A percentile compares a stretch with the other conserved stretches of the same genome.
These are phyloP conservation scores for Philereme transversata DNA, from an alignment of 2,888 invertebrate species.

Conservation along the genomic window DNA sequence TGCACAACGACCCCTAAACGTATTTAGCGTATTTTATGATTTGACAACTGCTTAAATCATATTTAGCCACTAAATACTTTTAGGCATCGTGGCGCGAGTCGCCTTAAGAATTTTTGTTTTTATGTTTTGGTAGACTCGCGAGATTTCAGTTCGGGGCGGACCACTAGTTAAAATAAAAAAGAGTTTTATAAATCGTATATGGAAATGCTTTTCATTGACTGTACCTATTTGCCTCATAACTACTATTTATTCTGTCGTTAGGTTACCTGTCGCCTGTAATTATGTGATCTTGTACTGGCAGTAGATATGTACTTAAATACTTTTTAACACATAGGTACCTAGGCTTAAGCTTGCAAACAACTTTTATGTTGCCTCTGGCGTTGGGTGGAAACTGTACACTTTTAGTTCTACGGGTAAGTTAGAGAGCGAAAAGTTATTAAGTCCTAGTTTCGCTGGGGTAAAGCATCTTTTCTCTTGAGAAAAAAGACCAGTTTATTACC, in stretches of 20 bases:
- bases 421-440: background rate
- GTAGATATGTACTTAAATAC: background rate
- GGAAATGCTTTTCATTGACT: background rate
- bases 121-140: too few species aligned
- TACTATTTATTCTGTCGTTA: background rate
- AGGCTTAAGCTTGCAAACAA: background rate
- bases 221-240: background rate
- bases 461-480: background rate
- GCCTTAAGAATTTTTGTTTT: too few species aligned
- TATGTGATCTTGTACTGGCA: background rate
- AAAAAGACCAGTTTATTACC: too few species aligned
- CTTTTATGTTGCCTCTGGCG: background rate
- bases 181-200: background rate
- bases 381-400: background rate
- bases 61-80: too few species aligned
- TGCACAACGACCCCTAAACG: too few species aligned
- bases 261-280: background rate
- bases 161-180: too few species aligned
- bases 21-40: too few species aligned
- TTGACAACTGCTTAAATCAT: too few species aligned
- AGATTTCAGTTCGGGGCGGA: too few species aligned
- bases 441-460: background rate
- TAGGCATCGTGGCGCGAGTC: too few species aligned
- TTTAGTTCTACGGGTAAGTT: background rate
- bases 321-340: background rate